These are phyloP conservation scores for Chrysina gloriosa DNA, from an alignment of 2,888 invertebrate genomes.

Conservation along the genomic window DNA sequence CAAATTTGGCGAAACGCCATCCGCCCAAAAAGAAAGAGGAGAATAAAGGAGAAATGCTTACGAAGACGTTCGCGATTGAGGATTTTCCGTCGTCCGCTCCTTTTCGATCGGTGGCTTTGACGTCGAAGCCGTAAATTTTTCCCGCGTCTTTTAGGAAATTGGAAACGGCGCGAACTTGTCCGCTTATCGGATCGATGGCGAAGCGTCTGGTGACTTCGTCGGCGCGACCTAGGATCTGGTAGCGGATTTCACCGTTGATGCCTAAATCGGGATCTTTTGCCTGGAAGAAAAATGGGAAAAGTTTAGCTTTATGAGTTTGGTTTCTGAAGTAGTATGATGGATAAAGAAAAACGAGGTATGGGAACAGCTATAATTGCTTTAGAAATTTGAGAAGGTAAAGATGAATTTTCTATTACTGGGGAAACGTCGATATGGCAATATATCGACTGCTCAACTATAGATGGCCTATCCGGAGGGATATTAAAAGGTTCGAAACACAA, in stretches of 20 bases:
- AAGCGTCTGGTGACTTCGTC: conserved; percentile 82
- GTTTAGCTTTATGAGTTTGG: no score
- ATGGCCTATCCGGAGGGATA: no score
- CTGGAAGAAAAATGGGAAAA: conserved; percentile 62
- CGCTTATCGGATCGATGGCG: conserved; percentile 80
- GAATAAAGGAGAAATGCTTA: conserved; percentile 65
- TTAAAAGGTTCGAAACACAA: no score
- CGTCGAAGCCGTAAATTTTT: conserved; percentile 85
- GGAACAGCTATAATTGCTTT: no score
- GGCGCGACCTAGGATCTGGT: conserved; percentile 74
- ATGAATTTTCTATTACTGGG: no score
- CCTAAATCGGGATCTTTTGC: conserved; percentile 82
- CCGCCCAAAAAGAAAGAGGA: not conserved
- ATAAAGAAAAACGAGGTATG: no score
- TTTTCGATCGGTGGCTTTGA: conserved; percentile 84
- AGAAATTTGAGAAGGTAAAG: no score
- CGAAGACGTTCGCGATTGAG: conserved; percentile 87
- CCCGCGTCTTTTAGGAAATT: conserved; percentile 78
- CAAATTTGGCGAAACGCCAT: not conserved
- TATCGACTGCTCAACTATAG: no score
- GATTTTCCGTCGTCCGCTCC: conserved; percentile 87
- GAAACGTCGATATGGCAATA: no score
- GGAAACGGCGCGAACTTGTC: conserved; percentile 79
- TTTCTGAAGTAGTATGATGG: no score
- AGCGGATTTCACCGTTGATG: conserved; percentile 82